A percentile compares a stretch with the other conserved stretches of the same genome.
These are phyloP conservation scores for Notechis scutatus DNA, from an alignment of 2,113 vertebrate species.

Conservation along the genomic window DNA sequence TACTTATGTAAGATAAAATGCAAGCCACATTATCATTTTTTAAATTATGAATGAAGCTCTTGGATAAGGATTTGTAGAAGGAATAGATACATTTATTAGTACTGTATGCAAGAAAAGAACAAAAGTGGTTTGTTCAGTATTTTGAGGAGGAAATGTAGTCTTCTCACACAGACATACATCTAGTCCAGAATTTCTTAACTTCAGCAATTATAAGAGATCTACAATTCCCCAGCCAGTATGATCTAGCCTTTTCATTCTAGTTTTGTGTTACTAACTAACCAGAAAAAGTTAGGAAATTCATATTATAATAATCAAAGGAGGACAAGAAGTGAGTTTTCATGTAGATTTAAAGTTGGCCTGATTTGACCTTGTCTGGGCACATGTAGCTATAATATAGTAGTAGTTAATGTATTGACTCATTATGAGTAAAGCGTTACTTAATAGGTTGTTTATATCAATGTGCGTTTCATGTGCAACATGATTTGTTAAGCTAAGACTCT, in stretches of 20 bases:
- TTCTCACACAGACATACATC: not conserved
- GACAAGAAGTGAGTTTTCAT: not conserved
- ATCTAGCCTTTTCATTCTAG: not conserved
- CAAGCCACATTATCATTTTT: not conserved
- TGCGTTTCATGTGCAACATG: not conserved
- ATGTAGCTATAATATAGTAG: not conserved
- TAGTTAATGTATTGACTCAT: not conserved
- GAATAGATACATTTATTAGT: not conserved
- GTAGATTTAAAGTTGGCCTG: not conserved
- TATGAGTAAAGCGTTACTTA: not conserved
- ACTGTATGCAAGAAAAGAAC: not conserved
- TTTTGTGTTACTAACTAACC: not conserved
- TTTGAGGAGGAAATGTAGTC: not conserved
- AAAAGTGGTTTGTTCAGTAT: not conserved
- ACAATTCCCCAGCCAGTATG: not conserved
- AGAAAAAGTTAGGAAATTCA: not conserved
- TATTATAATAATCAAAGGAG: not conserved
- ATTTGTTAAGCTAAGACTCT: not conserved
- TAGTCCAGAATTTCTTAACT: not conserved
- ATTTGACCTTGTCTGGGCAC: not conserved
- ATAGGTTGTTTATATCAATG: not conserved
- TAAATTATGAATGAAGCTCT: not conserved
- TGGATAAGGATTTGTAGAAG: not conserved
- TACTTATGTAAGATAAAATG: not conserved
- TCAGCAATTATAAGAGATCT: not conserved